These are phyloP conservation scores for Phaedon cochleariae DNA, from an alignment of 2,888 invertebrate species.

Conservation along the genomic window DNA sequence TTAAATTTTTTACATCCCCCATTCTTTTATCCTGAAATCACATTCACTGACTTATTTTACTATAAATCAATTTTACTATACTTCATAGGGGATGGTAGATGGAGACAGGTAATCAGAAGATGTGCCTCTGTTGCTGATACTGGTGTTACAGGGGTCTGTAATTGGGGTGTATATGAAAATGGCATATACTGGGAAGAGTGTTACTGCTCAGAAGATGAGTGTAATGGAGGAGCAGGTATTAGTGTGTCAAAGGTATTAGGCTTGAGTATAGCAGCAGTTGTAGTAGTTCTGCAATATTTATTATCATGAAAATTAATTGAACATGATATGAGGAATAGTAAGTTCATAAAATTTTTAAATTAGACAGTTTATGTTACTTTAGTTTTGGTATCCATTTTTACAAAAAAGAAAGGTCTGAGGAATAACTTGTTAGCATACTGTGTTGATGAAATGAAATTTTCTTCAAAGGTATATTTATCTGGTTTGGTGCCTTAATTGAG, in stretches of 20 bases:
- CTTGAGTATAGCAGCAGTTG: constrained; percentile 7
- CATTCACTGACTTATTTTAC: too few relatives aligned
- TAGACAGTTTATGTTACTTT: too few relatives aligned
- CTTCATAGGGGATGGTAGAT: constrained; percentile 92
- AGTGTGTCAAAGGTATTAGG: constrained; percentile 9
- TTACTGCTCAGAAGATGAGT: constrained; percentile 91
- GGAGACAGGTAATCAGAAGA: constrained; percentile 89
- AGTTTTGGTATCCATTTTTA: too few relatives aligned
- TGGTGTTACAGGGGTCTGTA: constrained; percentile 93
- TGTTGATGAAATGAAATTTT: too few relatives aligned
- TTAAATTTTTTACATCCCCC: too few relatives aligned
- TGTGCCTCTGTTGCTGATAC: constrained; percentile 92
- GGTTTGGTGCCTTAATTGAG: too few relatives aligned
- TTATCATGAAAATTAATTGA: not conserved
- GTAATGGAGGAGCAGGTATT: constrained; percentile 66
- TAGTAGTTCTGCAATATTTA: constrained; percentile 13
- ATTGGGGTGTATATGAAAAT: constrained; percentile 94
- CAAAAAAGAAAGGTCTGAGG: too few relatives aligned
- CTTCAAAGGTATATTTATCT: too few relatives aligned
- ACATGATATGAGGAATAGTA: too few relatives aligned
- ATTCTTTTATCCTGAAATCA: too few relatives aligned
- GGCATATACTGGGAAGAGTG: constrained; percentile 98
- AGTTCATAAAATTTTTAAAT: too few relatives aligned
- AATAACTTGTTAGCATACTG: too few relatives aligned
- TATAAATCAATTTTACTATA: not conserved